phyloP scores from a whole-genome alignment of 2,888 invertebrate genomes.

The Ectemnius lituratus region DNA sequence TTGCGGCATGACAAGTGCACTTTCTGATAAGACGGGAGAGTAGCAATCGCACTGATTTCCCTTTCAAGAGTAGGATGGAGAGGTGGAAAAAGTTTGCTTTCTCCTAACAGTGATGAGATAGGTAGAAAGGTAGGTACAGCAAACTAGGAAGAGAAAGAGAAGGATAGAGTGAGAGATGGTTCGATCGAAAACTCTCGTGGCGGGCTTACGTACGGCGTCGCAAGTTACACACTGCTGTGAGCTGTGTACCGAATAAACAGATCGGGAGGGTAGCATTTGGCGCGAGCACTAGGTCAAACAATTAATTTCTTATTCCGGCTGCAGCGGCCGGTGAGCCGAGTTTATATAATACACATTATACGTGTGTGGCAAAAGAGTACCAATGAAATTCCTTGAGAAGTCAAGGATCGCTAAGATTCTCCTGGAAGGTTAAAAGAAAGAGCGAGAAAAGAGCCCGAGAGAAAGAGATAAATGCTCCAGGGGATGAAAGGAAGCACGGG shows the following conservation, averaged over 20 bases:
- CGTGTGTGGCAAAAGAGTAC: not conserved
- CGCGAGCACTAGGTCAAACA: constrained; percentile 4
- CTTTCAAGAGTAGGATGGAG: too few relatives aligned
- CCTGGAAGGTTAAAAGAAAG: not conserved
- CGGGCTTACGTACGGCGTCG: constrained; percentile 3
- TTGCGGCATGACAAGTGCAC: too few relatives aligned
- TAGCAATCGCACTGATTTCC: too few relatives aligned
- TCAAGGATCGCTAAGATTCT: constrained; percentile 32
- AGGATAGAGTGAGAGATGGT: constrained; percentile 10
- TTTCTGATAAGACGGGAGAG: too few relatives aligned
- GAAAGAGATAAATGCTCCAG: not conserved
- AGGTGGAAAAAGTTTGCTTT: too few relatives aligned
- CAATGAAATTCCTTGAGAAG: not conserved
- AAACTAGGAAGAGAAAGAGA: not conserved
- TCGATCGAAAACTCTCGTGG: not conserved
- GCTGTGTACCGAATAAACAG: constrained; percentile 8
- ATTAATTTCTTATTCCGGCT: constrained; percentile 1
- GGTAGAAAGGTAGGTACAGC: not conserved
- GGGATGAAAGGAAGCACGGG: constrained; percentile 26
- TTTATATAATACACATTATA: too few relatives aligned
- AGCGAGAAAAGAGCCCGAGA: not conserved
- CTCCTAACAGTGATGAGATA: too few relatives aligned
- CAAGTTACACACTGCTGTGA: not conserved
- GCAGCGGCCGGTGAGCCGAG: not conserved
- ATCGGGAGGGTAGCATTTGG: constrained; percentile 3